Evolutionary conservation across 2,797 vertebrate species (phyloP).

Genomic region (Acipenser ruthenus): DNA sequence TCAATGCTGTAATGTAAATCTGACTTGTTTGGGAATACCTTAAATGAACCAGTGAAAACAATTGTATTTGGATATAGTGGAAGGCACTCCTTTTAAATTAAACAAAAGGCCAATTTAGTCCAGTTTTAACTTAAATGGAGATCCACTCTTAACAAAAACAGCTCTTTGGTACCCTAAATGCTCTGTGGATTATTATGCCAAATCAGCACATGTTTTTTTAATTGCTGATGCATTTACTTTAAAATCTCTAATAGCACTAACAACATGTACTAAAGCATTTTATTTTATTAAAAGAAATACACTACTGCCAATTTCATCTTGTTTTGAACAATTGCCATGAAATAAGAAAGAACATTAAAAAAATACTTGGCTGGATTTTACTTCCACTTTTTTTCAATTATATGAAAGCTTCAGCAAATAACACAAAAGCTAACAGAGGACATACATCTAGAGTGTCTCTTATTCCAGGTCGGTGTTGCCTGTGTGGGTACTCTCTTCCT

Average conservation of each 20-base stretch:
- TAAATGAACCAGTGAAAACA: too few relatives aligned
- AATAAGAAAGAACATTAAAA: constrained; percentile 21
- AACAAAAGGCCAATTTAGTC: too few relatives aligned
- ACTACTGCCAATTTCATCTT: not conserved
- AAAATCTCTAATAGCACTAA: constrained; percentile 20
- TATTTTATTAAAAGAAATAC: constrained; percentile 2
- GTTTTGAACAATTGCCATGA: constrained; percentile 14
- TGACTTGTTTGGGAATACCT: too few relatives aligned
- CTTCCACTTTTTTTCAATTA: constrained; percentile 21
- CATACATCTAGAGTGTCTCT: too few relatives aligned
- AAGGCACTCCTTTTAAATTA: too few relatives aligned
- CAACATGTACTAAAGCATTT: not conserved
- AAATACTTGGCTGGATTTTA: constrained; percentile 12
- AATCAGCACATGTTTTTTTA: constrained; percentile 2
- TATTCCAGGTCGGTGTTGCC: too few relatives aligned
- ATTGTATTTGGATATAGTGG: too few relatives aligned
- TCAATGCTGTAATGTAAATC: too few relatives aligned
- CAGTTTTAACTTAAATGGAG: not conserved
- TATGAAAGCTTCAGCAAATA: constrained; percentile 28
- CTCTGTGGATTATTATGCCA: constrained; percentile 6
- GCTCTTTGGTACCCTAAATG: constrained; percentile 13
- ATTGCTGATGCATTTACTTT: not conserved
- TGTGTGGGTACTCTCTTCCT: too few relatives aligned
- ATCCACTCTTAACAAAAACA: constrained; percentile 1
- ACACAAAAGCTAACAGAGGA: constrained; percentile 25